Evolutionary conservation across 2,113 vertebrate genomes (phyloP), one percentile per base, ranked within the genome.

Genomic region (Rhineura floridana): DNA sequence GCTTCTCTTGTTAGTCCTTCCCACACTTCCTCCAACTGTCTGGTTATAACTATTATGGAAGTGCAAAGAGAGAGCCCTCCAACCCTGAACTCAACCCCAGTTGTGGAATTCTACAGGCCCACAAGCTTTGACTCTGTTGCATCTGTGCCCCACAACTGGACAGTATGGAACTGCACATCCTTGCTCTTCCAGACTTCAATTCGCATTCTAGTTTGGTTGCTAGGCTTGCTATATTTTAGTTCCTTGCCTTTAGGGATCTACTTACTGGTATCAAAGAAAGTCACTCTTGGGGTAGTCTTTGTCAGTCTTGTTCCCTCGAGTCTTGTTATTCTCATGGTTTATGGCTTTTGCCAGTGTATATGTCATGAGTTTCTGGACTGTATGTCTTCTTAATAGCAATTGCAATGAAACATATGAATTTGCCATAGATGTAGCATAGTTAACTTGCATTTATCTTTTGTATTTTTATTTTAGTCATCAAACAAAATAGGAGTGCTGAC

Each of bases 21-120:
- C 5, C 96, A 96, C 88, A 90, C 95, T 1, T 96, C 96, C 88
- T 98, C 98, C 78, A 99, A 98, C 92, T 98, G 98, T 90, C 96
- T 99, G 94, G 98, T 99, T 70, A 98, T 99, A 91, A 99, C 98
- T 33, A 98, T 99, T 93, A 97, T 99, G 98, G 98, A 99, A 96
- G 98, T 98, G n/a, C 98, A 98, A 91, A 90, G 96, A 25, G 95
- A 97, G 62, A 96, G 94, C 59, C 92, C 94, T 7, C 96, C 94
- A 0, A 92, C 96, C 25, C 95, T 97, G 84, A 96, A 94, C 90
- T 94, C 96, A 11, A 95, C 96, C 0, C 97, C 95, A 0, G 95
- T 96, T 90, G 96, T 96, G 83, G 97, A 96, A 85, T 97, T 97
- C 90, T 98, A 97, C 91, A 96, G 95, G 86, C 98, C 98, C 0